phyloP scores from a whole-genome alignment of 1,140 invertebrate species.

The Littorina saxatilis region DNA sequence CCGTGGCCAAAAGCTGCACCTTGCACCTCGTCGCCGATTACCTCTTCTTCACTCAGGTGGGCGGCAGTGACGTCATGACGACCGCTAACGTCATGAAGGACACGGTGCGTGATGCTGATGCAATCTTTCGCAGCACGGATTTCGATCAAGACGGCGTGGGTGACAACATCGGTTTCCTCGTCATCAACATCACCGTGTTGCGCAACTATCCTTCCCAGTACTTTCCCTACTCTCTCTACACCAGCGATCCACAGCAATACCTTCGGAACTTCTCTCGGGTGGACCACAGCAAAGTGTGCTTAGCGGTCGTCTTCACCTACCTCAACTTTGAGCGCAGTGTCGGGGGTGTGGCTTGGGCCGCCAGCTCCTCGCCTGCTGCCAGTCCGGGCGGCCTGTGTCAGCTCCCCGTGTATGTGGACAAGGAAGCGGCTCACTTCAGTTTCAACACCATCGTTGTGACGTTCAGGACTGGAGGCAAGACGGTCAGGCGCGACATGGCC shows the following conservation, averaged over 20 bases:
- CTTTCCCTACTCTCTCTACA: constrained; percentile 47
- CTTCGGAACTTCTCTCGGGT: constrained; percentile 59
- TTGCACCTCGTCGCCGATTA: constrained; percentile 62
- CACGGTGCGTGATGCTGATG: constrained; percentile 54
- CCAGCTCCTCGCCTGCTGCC: constrained; percentile 47
- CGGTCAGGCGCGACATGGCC: constrained; percentile 46
- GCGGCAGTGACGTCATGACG: constrained; percentile 37
- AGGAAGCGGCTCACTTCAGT: constrained; percentile 32
- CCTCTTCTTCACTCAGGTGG: constrained; percentile 51
- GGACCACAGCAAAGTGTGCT: constrained; percentile 54
- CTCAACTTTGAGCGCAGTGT: constrained; percentile 57
- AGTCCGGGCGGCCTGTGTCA: constrained; percentile 63
- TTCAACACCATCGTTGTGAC: constrained; percentile 61
- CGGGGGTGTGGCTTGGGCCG: constrained; percentile 65
- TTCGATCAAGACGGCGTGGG: constrained; percentile 58
- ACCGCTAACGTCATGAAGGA: constrained; percentile 59
- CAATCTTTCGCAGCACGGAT: constrained; percentile 61
- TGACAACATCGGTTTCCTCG: constrained; percentile 66
- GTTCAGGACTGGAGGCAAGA: constrained; percentile 43
- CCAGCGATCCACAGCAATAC: constrained; percentile 42
- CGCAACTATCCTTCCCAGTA: constrained; percentile 6
- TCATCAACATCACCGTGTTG: constrained; percentile 56
- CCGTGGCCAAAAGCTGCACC: constrained; percentile 37
- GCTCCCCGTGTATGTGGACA: constrained; percentile 3
- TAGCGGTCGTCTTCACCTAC: constrained; percentile 59